Conservation (phyloP, 2,888 invertebrate genomes). For the Nemotelus nigrinus region DNA sequence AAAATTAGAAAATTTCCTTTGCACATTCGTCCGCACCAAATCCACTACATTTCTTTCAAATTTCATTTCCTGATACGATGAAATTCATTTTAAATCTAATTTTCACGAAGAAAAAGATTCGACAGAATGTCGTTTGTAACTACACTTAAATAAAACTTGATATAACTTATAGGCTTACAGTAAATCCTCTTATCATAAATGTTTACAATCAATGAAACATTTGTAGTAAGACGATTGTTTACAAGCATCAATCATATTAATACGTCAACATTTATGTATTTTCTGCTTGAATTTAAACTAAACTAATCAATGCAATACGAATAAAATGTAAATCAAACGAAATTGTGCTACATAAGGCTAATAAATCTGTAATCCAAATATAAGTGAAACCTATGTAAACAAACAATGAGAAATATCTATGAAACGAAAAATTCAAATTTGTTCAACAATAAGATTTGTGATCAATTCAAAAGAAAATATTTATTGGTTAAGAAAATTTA, state of each 20-base stretch:
- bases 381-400: background rate
- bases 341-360: too few species aligned
- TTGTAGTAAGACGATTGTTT: slow-evolving; percentile 62
- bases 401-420: background rate
- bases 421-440: too few species aligned
- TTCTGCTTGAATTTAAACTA: too few species aligned
- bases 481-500: too few species aligned
- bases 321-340: too few species aligned
- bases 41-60: too few species aligned
- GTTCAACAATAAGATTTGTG: too few species aligned
- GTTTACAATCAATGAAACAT: slow-evolving; percentile 56
- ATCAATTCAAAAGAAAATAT: too few species aligned
- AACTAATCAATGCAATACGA: too few species aligned
- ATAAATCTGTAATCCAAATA: background rate
- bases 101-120: slow-evolving; percentile 7
- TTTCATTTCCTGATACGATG: slow-evolving; percentile 14
- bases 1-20: too few species aligned
- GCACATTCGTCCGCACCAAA: too few species aligned
- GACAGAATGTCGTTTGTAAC: slow-evolving; percentile 35
- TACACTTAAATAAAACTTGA: slow-evolving; percentile 30
- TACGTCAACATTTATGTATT: too few species aligned
- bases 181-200: slow-evolving; percentile 62
- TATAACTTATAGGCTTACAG: slow-evolving; percentile 56
- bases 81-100: slow-evolving; percentile 45
- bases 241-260: slow-evolving; percentile 50